Evolutionary conservation across 37 sponge, comb jelly and placozoan genomes (phyloP).

Genomic region (Chondrosia reniformis): DNA sequence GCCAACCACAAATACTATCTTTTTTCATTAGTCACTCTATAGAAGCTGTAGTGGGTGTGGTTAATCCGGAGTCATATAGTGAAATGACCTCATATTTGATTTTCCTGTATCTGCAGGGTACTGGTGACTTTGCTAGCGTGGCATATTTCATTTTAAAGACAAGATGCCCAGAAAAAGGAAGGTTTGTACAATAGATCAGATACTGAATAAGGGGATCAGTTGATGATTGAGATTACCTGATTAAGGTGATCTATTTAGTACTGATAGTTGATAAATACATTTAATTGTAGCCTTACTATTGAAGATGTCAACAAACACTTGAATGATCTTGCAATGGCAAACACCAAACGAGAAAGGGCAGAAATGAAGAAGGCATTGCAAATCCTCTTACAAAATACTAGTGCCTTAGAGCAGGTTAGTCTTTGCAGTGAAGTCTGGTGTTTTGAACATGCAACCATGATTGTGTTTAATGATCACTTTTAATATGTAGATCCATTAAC

Average conservation of each 20-base stretch:
- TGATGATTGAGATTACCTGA: too few relatives aligned
- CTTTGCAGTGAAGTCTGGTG: too few relatives aligned
- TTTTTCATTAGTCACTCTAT: too few relatives aligned
- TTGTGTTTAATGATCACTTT: too few relatives aligned
- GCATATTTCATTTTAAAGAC: constrained; percentile 80
- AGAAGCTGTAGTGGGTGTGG: too few relatives aligned
- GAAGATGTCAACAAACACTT: constrained; percentile 75
- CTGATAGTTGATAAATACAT: background rate
- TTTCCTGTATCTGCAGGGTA: constrained; percentile 30
- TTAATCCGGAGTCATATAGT: too few relatives aligned
- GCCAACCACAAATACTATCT: too few relatives aligned
- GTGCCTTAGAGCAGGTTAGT: constrained; percentile 75
- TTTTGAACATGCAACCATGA: too few relatives aligned
- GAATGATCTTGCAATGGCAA: constrained; percentile 67
- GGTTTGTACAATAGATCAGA: constrained; percentile 28
- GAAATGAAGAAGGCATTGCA: constrained; percentile 73
- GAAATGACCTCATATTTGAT: too few relatives aligned
- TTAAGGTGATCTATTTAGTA: background rate
- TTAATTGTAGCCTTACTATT: constrained; percentile 49
- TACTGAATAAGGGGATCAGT: background rate
- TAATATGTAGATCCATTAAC: too few relatives aligned
- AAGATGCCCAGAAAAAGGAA: constrained; percentile 87
- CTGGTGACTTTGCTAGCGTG: constrained; percentile 89
- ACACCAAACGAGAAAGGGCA: constrained; percentile 57
- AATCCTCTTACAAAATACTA: constrained; percentile 73